Evolutionary conservation across 2,797 vertebrate species (phyloP).

Genomic region (Paramormyrops hopkinsi): DNA sequence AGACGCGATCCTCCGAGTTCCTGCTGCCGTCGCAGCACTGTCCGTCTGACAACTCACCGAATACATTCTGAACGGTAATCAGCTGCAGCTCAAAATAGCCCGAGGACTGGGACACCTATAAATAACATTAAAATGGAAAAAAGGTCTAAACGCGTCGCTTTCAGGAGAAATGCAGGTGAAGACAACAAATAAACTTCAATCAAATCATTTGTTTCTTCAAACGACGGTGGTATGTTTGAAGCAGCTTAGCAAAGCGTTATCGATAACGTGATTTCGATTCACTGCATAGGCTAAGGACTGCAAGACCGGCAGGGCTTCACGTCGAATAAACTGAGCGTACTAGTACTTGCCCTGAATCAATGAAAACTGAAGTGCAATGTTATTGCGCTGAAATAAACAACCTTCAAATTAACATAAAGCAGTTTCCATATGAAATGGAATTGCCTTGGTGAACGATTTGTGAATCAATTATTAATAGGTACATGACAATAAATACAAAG

Average conservation of each 20-base stretch:
- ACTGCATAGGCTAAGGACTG: background rate
- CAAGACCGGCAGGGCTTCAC: constrained; percentile 32
- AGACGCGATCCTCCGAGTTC: constrained; percentile 70
- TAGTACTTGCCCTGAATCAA: constrained; percentile 21
- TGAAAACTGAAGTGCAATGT: background rate
- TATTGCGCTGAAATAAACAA: background rate
- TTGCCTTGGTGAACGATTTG: background rate
- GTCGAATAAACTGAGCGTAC: constrained; percentile 18
- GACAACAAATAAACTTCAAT: background rate
- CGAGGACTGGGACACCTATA: constrained; percentile 83
- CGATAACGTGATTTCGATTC: constrained; percentile 2
- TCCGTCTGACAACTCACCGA: constrained; percentile 86
- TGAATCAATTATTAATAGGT: constrained; percentile 5
- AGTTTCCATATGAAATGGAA: background rate
- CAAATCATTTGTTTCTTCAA: background rate
- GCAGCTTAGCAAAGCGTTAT: background rate
- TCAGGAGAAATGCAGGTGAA: constrained; percentile 12
- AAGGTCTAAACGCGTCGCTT: constrained; percentile 26
- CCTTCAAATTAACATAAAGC: background rate
- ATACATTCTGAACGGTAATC: constrained; percentile 84
- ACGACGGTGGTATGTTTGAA: background rate
- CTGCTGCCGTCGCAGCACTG: constrained; percentile 87
- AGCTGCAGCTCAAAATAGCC: constrained; percentile 98
- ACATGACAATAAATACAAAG: constrained; percentile 38
- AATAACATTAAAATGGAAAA: constrained; percentile 42